phyloP scores from a whole-genome alignment of 2,113 vertebrate genomes.

The Dicaeum eximium region DNA sequence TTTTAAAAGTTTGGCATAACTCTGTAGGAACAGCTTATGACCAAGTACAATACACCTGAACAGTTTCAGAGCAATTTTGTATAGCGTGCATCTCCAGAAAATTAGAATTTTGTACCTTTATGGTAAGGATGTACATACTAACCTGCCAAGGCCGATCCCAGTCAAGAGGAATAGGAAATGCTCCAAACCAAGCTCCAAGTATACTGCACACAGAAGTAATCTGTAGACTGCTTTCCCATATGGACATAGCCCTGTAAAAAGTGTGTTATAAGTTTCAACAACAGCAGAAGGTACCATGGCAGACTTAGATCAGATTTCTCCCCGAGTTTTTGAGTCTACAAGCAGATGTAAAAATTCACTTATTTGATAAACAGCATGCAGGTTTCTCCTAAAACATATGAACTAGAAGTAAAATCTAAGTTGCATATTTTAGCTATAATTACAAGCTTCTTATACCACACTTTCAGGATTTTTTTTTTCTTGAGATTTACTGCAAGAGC shows the following conservation, averaged over 20 bases:
- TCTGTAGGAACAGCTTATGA: not conserved
- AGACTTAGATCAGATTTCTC: not conserved
- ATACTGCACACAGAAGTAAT: slow-evolving; percentile 86
- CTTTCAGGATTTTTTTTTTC: not conserved
- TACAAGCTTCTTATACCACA: not conserved
- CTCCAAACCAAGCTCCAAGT: slow-evolving; percentile 89
- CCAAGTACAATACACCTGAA: not conserved
- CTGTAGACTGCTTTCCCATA: slow-evolving; percentile 94
- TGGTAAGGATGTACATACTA: slow-evolving; percentile 23
- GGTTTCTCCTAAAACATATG: not conserved
- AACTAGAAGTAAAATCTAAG: not conserved
- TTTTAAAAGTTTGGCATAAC: not conserved
- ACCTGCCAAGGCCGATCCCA: slow-evolving; percentile 99
- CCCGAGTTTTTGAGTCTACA: not conserved
- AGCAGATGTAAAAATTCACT: not conserved
- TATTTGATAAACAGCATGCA: not conserved
- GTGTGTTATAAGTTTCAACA: not conserved
- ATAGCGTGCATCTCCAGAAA: not conserved
- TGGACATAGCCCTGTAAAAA: slow-evolving; percentile 83
- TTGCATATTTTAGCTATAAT: not conserved
- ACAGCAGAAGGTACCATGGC: not conserved
- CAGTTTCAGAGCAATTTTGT: not conserved
- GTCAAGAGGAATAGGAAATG: slow-evolving; percentile 93
- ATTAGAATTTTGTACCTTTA: not conserved
- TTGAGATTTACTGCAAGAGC: not conserved